These are phyloP conservation scores for Caenorhabditis remanei DNA, from an alignment of 1,140 invertebrate genomes.

Conservation along the genomic window DNA sequence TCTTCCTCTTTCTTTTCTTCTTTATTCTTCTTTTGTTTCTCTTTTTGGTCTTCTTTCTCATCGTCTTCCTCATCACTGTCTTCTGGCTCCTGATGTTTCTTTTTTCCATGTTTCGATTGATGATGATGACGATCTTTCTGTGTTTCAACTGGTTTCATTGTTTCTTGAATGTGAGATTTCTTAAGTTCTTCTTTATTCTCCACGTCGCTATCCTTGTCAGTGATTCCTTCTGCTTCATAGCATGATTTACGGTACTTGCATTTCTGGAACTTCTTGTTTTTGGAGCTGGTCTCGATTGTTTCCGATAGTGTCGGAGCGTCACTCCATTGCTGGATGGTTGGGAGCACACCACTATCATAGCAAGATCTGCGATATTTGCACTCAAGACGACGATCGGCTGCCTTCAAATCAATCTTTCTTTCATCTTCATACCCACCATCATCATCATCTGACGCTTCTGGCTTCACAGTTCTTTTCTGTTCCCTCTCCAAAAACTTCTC, in stretches of 20 bases:
- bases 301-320: background rate
- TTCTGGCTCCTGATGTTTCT: conserved; percentile 18
- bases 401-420: conserved; percentile 44
- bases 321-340: conserved; percentile 54
- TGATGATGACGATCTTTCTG: background rate
- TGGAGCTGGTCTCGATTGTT: conserved; percentile 1
- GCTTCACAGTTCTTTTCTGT: conserved; percentile 18
- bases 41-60: conserved; percentile 45
- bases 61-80: conserved; percentile 9
- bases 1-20: conserved; percentile 50
- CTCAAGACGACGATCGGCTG: conserved; percentile 61
- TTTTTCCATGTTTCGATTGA: conserved; percentile 33
- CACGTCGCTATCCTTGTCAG: background rate
- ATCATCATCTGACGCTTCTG: conserved; percentile 5
- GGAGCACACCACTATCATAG: conserved; percentile 66
- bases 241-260: conserved; percentile 68
- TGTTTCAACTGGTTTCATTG: conserved; percentile 1
- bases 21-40: conserved; percentile 42
- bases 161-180: background rate
- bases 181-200: background rate
- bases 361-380: conserved; percentile 67
- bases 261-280: conserved; percentile 42
- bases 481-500: conserved; percentile 29
- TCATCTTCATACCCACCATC: background rate
- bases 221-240: conserved; percentile 55